Conservation (phyloP, 2,113 vertebrate genomes). For the Chunga burmeisteri region DNA sequence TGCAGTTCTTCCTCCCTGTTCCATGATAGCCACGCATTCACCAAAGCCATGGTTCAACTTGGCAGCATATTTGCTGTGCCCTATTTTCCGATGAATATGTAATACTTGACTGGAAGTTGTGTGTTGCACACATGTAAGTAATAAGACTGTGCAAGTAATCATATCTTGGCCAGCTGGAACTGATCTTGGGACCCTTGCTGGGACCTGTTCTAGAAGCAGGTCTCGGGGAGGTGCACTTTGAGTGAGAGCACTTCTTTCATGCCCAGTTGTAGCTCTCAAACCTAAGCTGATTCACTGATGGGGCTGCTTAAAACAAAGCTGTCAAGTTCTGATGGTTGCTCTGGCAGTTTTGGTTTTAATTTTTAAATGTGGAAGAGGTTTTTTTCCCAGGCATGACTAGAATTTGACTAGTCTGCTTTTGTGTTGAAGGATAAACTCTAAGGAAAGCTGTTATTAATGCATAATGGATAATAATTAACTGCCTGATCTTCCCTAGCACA, state of each 20-base stretch:
- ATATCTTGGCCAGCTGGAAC: neutral
- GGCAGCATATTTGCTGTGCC: neutral
- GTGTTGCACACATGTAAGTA: neutral
- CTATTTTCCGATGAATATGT: neutral
- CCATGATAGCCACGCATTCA: neutral
- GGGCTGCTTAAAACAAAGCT: neutral
- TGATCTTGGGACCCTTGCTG: neutral
- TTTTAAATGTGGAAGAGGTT: neutral
- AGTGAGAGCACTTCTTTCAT: neutral
- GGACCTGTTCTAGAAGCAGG: neutral
- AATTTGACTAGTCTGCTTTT: neutral
- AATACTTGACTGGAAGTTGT: neutral
- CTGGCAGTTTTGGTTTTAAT: neutral
- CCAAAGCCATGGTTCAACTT: neutral
- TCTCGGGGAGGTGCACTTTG: neutral
- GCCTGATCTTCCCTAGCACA: neutral
- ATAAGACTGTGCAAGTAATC: neutral
- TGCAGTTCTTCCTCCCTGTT: neutral
- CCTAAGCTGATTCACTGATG: neutral
- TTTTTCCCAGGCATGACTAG: neutral
- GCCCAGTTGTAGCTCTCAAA: neutral
- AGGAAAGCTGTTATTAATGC: neutral
- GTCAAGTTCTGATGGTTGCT: neutral
- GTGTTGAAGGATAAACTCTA: neutral
- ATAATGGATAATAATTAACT: constrained; percentile 25